A percentile compares a stretch with the other conserved stretches of the same genome.
These are phyloP conservation scores for Hirudinaria manillensis DNA, from an alignment of 2,888 invertebrate genomes.

Conservation along the genomic window DNA sequence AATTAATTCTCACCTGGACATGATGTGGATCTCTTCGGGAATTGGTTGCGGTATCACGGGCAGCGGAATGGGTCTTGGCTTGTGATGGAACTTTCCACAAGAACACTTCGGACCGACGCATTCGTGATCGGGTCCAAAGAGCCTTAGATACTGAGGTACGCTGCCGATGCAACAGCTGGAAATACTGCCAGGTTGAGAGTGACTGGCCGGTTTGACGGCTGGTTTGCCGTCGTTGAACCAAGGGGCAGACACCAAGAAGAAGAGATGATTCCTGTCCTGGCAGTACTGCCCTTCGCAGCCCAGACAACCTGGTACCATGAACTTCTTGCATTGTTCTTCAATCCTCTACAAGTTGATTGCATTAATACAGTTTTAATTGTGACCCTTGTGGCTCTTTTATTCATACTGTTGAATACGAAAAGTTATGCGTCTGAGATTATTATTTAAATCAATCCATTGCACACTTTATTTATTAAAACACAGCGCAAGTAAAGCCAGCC, in stretches of 20 bases:
- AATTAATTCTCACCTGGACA: conserved; percentile 4
- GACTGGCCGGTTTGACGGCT: conserved; percentile 22
- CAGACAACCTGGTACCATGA: background rate
- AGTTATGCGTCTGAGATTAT: too few relatives aligned
- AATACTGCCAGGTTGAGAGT: conserved; percentile 1
- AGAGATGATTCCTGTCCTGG: background rate
- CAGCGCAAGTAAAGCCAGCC: too few relatives aligned
- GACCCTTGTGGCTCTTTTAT: too few relatives aligned
- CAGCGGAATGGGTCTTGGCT: conserved; percentile 5
- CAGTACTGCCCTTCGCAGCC: background rate
- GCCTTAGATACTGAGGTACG: conserved; percentile 11
- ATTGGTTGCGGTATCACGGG: conserved; percentile 10
- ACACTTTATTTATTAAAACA: too few relatives aligned
- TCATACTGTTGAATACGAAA: too few relatives aligned
- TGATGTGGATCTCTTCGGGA: conserved; percentile 10
- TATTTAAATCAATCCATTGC: too few relatives aligned
- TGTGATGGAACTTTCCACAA: background rate
- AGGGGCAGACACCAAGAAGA: conserved; percentile 21
- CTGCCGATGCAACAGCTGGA: background rate
- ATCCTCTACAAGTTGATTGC: background rate
- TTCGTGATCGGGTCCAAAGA: background rate
- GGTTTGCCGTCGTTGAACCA: conserved; percentile 28
- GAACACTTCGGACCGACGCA: background rate
- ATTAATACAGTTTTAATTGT: background rate
- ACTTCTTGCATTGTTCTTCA: background rate